These are phyloP conservation scores for Celastrina argiolus DNA, from an alignment of 2,888 invertebrate species.

Conservation along the genomic window DNA sequence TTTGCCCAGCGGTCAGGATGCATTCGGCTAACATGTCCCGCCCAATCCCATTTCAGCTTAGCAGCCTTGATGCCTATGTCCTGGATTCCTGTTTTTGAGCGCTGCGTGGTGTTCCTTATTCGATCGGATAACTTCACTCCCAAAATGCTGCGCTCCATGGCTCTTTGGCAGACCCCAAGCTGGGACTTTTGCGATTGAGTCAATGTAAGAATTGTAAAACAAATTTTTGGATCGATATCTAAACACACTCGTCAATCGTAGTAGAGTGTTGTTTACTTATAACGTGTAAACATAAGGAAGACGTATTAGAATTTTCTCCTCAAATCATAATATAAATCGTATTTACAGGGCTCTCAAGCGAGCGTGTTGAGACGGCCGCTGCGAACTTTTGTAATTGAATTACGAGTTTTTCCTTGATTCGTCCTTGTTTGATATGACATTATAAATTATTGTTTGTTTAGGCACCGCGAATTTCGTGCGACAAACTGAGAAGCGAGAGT, in stretches of 20 bases:
- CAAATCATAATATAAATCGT: slow-evolving; percentile 5
- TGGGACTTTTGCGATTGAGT: too few relatives aligned
- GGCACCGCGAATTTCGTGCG: slow-evolving; percentile 7
- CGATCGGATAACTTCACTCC: too few relatives aligned
- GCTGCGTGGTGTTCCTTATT: too few relatives aligned
- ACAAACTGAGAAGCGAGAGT: slow-evolving; percentile 33
- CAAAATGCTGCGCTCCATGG: too few relatives aligned
- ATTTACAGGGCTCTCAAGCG: slow-evolving; percentile 1
- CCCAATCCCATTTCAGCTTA: too few relatives aligned
- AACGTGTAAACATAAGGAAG: not conserved
- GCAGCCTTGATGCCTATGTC: too few relatives aligned
- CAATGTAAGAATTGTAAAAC: too few relatives aligned
- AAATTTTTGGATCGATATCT: too few relatives aligned
- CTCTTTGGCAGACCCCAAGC: too few relatives aligned
- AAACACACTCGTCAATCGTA: not conserved
- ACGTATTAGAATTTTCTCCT: not conserved
- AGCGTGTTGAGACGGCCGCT: not conserved
- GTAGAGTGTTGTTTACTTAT: not conserved
- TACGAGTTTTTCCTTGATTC: slow-evolving; percentile 16
- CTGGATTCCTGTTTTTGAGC: too few relatives aligned
- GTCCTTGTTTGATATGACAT: slow-evolving; percentile 6
- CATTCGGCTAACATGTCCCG: too few relatives aligned
- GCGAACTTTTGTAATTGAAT: slow-evolving; percentile 16
- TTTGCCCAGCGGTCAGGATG: too few relatives aligned
- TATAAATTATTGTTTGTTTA: slow-evolving; percentile 19